Conservation (phyloP, 2,113 vertebrate genomes). For the Pluvialis apricaria region DNA sequence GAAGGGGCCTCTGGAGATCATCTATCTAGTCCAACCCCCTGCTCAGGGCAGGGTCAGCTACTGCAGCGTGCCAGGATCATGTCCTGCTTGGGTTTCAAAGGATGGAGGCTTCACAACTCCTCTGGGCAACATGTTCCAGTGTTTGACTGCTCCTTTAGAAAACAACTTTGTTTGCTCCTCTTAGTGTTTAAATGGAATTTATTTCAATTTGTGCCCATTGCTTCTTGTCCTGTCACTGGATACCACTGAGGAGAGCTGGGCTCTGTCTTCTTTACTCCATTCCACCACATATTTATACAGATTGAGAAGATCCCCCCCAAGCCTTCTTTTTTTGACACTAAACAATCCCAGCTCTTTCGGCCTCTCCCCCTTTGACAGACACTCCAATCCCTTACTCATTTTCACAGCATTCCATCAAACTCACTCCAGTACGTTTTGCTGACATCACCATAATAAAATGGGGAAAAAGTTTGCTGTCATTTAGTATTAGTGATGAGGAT, state of each 20-base stretch:
- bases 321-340: neutral
- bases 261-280: neutral
- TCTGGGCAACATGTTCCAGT: neutral
- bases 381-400: neutral
- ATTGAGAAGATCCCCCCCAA: neutral
- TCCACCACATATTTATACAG: neutral
- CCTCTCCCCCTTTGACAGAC: neutral
- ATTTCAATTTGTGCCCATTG: neutral
- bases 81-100: neutral
- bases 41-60: neutral
- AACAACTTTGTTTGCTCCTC: neutral
- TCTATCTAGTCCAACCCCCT: neutral
- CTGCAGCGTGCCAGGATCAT: neutral
- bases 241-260: neutral
- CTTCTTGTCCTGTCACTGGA: neutral
- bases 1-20: neutral
- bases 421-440: neutral
- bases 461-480: neutral
- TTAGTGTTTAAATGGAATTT: neutral
- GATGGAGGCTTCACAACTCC: neutral
- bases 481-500: neutral
- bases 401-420: neutral
- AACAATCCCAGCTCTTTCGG: neutral
- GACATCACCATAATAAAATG: neutral
- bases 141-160: neutral